phyloP scores from a whole-genome alignment of 2,113 vertebrate genomes.

The Brachyhypopomus occidentalis region DNA sequence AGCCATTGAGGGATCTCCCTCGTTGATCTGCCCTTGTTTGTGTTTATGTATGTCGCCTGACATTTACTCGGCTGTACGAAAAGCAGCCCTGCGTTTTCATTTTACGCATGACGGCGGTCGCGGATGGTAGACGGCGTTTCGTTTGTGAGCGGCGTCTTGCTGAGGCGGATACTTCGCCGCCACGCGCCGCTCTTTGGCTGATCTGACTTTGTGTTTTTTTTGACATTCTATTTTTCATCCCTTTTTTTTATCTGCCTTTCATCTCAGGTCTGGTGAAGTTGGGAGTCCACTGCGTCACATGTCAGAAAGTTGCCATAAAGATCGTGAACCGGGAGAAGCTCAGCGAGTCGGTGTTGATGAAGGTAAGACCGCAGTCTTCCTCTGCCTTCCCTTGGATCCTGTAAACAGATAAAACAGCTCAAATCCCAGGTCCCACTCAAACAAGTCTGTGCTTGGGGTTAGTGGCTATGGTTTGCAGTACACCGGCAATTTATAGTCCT shows the following conservation, averaged over 20 bases:
- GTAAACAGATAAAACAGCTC: too few relatives aligned
- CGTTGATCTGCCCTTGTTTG: constrained; percentile 52
- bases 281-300: constrained; percentile 96
- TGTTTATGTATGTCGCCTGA: constrained; percentile 55
- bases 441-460: not conserved
- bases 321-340: constrained; percentile 99
- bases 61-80: constrained; percentile 53
- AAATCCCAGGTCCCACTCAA: too few relatives aligned
- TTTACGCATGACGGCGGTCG: constrained; percentile 46
- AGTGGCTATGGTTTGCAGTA: not conserved
- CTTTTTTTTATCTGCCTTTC: not conserved
- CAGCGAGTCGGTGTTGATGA: constrained; percentile 95
- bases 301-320: constrained; percentile 99
- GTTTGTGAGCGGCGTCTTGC: constrained; percentile 40
- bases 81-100: constrained; percentile 38
- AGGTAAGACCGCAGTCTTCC: constrained; percentile 64
- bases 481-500: too few relatives aligned
- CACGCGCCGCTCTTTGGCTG: constrained; percentile 38
- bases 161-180: constrained; percentile 39
- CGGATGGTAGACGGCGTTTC: constrained; percentile 17
- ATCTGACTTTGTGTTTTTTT: constrained; percentile 27
- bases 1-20: constrained; percentile 38
- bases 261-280: constrained; percentile 92
- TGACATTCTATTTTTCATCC: constrained; percentile 32
- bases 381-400: not conserved